Conservation (phyloP, 2,113 vertebrate species). For the Morone chrysops region DNA sequence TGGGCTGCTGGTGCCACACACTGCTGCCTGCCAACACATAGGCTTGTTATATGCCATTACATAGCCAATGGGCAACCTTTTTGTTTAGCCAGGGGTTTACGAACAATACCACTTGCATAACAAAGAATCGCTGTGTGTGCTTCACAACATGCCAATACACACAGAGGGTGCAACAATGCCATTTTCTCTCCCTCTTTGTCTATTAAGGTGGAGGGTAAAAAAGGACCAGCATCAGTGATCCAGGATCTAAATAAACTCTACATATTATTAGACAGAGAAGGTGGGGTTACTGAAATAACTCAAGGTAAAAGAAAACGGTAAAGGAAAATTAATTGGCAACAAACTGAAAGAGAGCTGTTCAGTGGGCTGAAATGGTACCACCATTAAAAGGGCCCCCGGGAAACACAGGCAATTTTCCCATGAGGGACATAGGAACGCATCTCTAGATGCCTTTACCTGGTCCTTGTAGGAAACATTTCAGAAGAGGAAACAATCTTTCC, state of each 20-base stretch:
- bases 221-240: background rate
- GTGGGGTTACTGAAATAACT: background rate
- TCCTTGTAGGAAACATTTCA: conserved; percentile 2
- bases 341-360: background rate
- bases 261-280: background rate
- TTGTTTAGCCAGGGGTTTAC: conserved; percentile 35
- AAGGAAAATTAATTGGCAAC: background rate
- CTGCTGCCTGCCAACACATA: conserved; percentile 38
- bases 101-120: conserved; percentile 12
- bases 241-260: background rate
- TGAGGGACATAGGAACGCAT: background rate
- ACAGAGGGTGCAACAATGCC: background rate
- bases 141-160: conserved; percentile 39
- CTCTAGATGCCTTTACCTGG: background rate
- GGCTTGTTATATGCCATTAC: conserved; percentile 31
- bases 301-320: background rate
- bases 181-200: background rate
- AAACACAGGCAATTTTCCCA: background rate
- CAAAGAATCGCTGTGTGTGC: conserved; percentile 9
- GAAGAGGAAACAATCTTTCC: background rate
- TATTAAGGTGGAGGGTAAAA: background rate
- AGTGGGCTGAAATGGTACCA: background rate
- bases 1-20: conserved; percentile 19
- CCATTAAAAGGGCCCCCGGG: background rate
- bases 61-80: conserved; percentile 31